Evolutionary conservation across 2,888 invertebrate genomes (phyloP), one percentile per base, ranked within the genome.

Genomic region (Bugula neritina): DNA sequence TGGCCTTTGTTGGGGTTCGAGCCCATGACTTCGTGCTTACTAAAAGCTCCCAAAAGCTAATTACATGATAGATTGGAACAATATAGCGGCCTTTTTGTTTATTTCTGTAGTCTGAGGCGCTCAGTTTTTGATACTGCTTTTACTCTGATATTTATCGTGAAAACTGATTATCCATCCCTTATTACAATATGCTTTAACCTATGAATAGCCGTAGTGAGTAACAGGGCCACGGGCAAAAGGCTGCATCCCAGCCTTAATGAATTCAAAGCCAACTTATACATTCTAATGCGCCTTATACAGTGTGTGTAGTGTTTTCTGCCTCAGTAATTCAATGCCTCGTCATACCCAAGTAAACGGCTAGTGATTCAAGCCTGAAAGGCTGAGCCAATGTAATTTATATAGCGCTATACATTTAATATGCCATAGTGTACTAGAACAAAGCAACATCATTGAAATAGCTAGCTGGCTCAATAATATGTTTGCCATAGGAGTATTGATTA

Each of bases 401-500:
- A 43, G 43, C 43, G 5, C 43, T 43, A 43, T 43, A 43, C 43
- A 43, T 43, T 10, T 5, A 5, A 43, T 43, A 43, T 43, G 17
- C 43, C 17, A 43, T 43, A 5, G 43, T 17, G 17, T 43, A 43
- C 43, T 43, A 63, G 21, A 63, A 63, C 63, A 63, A 63, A 63
- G 63, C 63, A 34, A 25, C 34, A 27, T 27, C 43, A 63, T 63
- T 25, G 31, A 63, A 63, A 10, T 63, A 13, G 25, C 63, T 63
- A 21, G 63, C 27, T 63, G 63, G 63, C 63, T 63, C 63, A 63
- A 63, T 63, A 63, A 63, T 63, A 63, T 63, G 63, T 63, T 63
- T 63, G 27, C 63, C 63, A 63, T 31, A 13, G n/a, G n/a, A 27
- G 25, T 63, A 63, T 63, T 27, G 63, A 63, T 63, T 63, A 63